Conservation (phyloP, 2,888 invertebrate genomes). For the Holacanthella duospinosa region DNA sequence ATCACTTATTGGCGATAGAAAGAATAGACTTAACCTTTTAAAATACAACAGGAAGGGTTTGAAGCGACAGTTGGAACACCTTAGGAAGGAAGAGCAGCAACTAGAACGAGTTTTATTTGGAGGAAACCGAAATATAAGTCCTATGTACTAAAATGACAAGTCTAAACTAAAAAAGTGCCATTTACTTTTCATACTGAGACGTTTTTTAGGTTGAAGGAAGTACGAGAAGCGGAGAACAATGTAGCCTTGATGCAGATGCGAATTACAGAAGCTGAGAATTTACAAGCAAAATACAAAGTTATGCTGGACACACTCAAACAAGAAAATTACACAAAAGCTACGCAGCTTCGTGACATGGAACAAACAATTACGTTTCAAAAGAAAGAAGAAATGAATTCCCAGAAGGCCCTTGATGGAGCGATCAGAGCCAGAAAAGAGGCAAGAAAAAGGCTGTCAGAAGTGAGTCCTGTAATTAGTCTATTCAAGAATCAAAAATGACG, state of each 20-base stretch:
- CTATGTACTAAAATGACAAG: slow-evolving; percentile 15
- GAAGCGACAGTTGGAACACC: slow-evolving; percentile 15
- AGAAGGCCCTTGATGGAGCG: slow-evolving; percentile 22
- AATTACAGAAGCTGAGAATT: slow-evolving; percentile 36
- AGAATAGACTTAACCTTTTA: slow-evolving; percentile 30
- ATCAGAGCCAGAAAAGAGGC: slow-evolving; percentile 27
- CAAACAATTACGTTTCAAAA: slow-evolving; percentile 20
- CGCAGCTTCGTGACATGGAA: slow-evolving; percentile 24
- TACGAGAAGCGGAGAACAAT: slow-evolving; percentile 32
- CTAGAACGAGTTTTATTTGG: slow-evolving; percentile 11
- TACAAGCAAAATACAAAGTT: slow-evolving; percentile 31
- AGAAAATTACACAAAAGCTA: slow-evolving; percentile 30
- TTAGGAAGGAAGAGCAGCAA: slow-evolving; percentile 24
- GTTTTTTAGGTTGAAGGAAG: slow-evolving; percentile 20
- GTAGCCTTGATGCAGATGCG: slow-evolving; percentile 36
- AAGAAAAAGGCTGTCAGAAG: slow-evolving; percentile 19
- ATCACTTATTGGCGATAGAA: slow-evolving; percentile 29
- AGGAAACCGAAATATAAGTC: slow-evolving; percentile 2
- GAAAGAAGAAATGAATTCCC: slow-evolving; percentile 24
- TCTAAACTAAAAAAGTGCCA: not conserved
- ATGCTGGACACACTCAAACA: slow-evolving; percentile 29
- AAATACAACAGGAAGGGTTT: slow-evolving; percentile 23
- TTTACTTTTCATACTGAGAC: too few species aligned
- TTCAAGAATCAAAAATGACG: not conserved
- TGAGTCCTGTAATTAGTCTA: too few species aligned